Evolutionary conservation across 1,140 invertebrate species (phyloP), one percentile per base, ranked within the genome.

Genomic region (Bombus vancouverensis): DNA sequence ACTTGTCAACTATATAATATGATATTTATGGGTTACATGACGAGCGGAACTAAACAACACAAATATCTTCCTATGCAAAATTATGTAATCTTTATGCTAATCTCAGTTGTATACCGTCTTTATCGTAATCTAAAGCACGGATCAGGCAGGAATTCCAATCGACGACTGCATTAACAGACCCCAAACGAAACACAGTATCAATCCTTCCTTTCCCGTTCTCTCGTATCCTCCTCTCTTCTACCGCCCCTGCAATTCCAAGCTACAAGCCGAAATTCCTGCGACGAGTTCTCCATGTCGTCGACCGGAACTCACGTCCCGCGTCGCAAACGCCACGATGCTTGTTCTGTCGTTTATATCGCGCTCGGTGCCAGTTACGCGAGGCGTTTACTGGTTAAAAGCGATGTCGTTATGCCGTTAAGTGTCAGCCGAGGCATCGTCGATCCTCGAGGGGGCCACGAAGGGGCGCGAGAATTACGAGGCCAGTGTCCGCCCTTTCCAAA

Each of bases 401-500:
- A 90, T 76, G 89, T 88, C 86, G 85, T 87, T 81, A 73, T 65
- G 79, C 78, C 79, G 75, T 87, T 89, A 83, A 90, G 85, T 72
- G 86, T 74, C 83, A 34, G 34, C 74, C 34, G 62, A 28, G 18
- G 25, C 37, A 42, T 28, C 28, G 70, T 71, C 77, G 62, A 37
- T 78, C 70, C 76, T 44, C 77, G 32, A 66, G 34, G 2, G 32
- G 42, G 22, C 71, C 2, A 12, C 42, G 32, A 32, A 34, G 12
- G 42, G 44, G 53, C 18, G 42, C 39, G 44, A 59, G 65, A 80
- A 44, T 75, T 72, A 85, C 81, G 88, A 84, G 70, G 65, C 65
- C 81, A 42, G 78, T 84, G 70, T 76, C 74, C 68, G 74, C 70
- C 80, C 39, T 32, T 39, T 28, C 37, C 34, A 78, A 75, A 74